A percentile compares a stretch with the other conserved stretches of the same genome.
Conservation (phyloP, 2,113 vertebrate genomes). For the Forbesichthys papilliferus region DNA sequence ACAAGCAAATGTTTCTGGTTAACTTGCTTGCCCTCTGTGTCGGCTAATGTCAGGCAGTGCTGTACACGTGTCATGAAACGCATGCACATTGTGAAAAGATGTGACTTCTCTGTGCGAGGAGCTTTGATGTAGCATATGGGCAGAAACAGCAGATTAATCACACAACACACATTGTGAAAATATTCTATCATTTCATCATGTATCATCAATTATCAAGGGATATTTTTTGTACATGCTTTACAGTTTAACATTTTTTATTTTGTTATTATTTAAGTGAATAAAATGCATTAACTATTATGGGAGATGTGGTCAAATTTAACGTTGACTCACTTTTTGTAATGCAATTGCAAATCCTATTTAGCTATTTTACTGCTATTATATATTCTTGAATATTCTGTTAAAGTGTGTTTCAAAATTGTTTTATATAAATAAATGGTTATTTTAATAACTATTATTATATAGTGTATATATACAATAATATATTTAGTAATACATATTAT, state of each 20-base stretch:
- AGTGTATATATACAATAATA: background rate
- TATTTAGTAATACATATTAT: slow-evolving; percentile 22
- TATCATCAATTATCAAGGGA: too few species aligned
- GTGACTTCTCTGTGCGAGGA: slow-evolving; percentile 52
- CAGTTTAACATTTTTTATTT: background rate
- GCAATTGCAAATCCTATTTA: too few species aligned
- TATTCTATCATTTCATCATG: slow-evolving; percentile 11
- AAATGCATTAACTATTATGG: background rate
- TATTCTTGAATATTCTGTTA: too few species aligned
- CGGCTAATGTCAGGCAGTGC: too few species aligned
- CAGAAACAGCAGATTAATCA: background rate
- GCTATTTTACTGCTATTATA: too few species aligned
- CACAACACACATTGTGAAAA: slow-evolving; percentile 40
- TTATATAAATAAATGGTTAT: background rate
- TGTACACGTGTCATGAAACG: slow-evolving; percentile 33
- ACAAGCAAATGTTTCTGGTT: slow-evolving; percentile 29
- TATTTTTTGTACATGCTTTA: background rate
- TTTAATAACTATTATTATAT: too few species aligned
- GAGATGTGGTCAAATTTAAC: background rate
- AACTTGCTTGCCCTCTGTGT: slow-evolving; percentile 12
- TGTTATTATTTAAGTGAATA: background rate
- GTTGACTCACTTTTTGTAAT: background rate
- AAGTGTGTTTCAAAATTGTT: background rate
- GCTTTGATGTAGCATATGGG: slow-evolving; percentile 29
- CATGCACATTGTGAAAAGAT: slow-evolving; percentile 53